Base-by-base conservation (phyloP, 2,797 vertebrate species). In the Cephalopachus bancanus region DNA sequence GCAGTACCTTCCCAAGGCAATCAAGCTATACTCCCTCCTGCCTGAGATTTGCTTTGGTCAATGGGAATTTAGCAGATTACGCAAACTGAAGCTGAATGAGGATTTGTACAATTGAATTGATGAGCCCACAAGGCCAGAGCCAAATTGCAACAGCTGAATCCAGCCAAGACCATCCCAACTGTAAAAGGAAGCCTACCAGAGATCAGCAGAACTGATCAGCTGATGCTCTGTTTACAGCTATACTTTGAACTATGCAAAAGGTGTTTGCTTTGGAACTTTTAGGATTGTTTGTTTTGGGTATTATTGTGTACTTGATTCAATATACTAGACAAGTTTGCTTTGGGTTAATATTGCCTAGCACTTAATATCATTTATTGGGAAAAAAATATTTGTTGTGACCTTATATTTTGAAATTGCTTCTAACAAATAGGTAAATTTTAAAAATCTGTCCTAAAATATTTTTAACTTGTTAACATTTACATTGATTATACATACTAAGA, bases 401-500 rank as follows among this genome's bases (percentile, higher is more conserved):
- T 69, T 71, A 72, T n/a, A 0, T 89, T 93, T 84, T 89, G 37
- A 12, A 7, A 8, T n/a, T 24, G 19, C 49, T 89, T 72, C 24
- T 57, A n/a, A 84, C 12, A 84, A 62, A 71, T 72, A 49, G 12
- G 20, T 75, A 28, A 51, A 84, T 64, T 76, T 55, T 12, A 88
- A 92, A 89, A 30, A 37, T 65, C 30, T 80, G 67, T 1, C 75
- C n/a, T 91, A 53, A 86, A 91, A 64, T 85, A 64, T 85, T 74
- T 85, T 96, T 60, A 75, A 67, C 2, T 28, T 65, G 12, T 15
- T 53, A 53, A 64, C 9, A 3, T 33, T 79, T 64, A 24, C 19
- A 33, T 49, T 64, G 22, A 84, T 71, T 53, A 55, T 64, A 19
- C 11, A 92, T 83, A 49, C 5, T 67, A 24, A 44, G 30, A 62